Base-by-base conservation (phyloP, 2,888 invertebrate species). In the Cyclophora punctaria region DNA sequence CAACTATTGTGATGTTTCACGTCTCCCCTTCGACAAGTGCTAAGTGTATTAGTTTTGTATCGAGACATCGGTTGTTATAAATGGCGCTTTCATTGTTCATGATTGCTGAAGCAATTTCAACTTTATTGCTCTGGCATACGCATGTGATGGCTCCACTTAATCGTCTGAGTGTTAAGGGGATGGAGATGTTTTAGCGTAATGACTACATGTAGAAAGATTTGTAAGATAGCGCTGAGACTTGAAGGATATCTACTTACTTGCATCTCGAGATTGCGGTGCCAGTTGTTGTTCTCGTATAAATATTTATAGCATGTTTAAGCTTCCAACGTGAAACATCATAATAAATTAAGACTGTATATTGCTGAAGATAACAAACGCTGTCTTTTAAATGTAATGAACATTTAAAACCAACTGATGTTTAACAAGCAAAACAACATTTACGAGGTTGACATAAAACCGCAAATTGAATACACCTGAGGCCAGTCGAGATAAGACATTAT, bases 21-120 rank as follows among this genome's bases (percentile, higher is more conserved):
- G 55, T 53, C 47, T 60, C 69, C 71, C 71, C 69, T 67, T 58
- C 52, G 59, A 61, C 66, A 69, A 74, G 76, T 76, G 71, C 69
- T 79, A 79, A 78, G 77, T 78, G 75, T 77, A 78, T 78, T 78
- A 78, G 71, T 74, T 73, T 64, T 69, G 69, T 72, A 71, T 71
- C 67, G 64, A 61, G 63, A 69, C 62, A 59, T 63, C 60, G 67
- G 61, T 66, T 64, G 61, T 66, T 67, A 71, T 75, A 76, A 75
- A 75, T 73, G 70, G 71, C 71, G 64, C 58, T 69, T 66, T 52
- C 59, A 56, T 56, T 57, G 56, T 47, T 7, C 5, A 44, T 5
- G 34, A 3, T 34, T 37, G 37, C 5, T 37, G 37, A 37, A 44
- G 5, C 34, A 44, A 33, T 44, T 44, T 44, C 44, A 44, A 44